phyloP scores from a whole-genome alignment of 2,888 invertebrate genomes.

The Epirrhoe alternata region DNA sequence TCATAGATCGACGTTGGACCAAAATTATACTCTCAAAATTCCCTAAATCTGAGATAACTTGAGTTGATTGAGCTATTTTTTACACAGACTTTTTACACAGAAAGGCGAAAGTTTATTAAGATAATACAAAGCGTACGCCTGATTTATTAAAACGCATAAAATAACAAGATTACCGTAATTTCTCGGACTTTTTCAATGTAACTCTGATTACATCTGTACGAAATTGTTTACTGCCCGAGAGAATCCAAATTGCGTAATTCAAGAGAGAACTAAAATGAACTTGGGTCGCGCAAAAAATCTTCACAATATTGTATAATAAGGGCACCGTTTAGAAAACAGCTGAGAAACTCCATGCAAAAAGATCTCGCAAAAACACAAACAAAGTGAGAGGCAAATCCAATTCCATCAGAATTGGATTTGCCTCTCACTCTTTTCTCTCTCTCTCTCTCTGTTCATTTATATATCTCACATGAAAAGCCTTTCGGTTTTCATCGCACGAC shows the following conservation, averaged over 20 bases:
- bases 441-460: too few species aligned
- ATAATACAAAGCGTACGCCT: constrained; percentile 29
- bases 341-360: neutral
- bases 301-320: constrained; percentile 37
- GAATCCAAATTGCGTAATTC: constrained; percentile 40
- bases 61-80: neutral
- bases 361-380: too few species aligned
- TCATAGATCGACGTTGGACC: too few species aligned
- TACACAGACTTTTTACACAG: constrained; percentile 10
- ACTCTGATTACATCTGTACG: constrained; percentile 43
- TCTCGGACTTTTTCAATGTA: constrained; percentile 44
- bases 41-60: neutral
- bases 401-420: too few species aligned
- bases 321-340: constrained; percentile 13
- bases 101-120: constrained; percentile 19
- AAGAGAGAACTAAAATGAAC: constrained; percentile 40
- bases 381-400: too few species aligned
- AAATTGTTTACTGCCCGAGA: constrained; percentile 40
- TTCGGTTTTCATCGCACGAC: too few species aligned
- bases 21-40: neutral
- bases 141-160: constrained; percentile 41
- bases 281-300: constrained; percentile 34
- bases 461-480: too few species aligned
- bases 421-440: too few species aligned
- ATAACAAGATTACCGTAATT: constrained; percentile 38